Evolutionary conservation across 2,888 invertebrate species (phyloP).

Genomic region (Melanargia galathea): DNA sequence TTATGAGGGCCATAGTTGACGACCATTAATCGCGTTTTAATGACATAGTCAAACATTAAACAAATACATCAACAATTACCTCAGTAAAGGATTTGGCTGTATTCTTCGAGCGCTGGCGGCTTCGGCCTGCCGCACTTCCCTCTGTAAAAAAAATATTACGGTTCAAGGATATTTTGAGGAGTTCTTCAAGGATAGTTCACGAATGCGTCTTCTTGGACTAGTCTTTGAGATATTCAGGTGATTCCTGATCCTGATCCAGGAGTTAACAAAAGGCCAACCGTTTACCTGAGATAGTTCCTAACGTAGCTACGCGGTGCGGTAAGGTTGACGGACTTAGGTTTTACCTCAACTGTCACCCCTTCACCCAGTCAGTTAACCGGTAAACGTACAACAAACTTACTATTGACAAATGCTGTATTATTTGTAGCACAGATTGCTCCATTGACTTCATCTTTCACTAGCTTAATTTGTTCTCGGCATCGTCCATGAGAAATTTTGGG

Average conservation of each 20-base stretch:
- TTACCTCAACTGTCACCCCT: too few relatives aligned
- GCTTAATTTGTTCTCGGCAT: not conserved
- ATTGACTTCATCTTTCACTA: conserved; percentile 45
- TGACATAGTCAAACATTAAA: too few relatives aligned
- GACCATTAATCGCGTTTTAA: too few relatives aligned
- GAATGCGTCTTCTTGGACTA: not conserved
- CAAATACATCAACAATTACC: too few relatives aligned
- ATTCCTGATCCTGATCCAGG: too few relatives aligned
- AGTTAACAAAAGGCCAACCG: too few relatives aligned
- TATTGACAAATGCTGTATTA: conserved; percentile 41
- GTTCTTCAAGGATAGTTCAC: not conserved
- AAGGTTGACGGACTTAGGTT: too few relatives aligned
- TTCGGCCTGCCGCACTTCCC: conserved; percentile 67
- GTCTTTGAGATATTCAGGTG: not conserved
- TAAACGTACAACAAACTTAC: conserved; percentile 39
- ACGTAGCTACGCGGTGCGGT: too few relatives aligned
- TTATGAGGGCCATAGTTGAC: too few relatives aligned
- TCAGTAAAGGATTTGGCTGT: conserved; percentile 70
- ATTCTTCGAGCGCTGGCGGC: conserved; percentile 63
- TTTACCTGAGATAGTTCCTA: too few relatives aligned
- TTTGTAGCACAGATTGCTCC: conserved; percentile 48
- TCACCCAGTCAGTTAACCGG: too few relatives aligned
- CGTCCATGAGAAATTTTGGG: not conserved
- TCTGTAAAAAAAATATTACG: conserved; percentile 50
- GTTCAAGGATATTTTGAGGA: not conserved